phyloP scores from a whole-genome alignment of 2,888 invertebrate genomes.

The Amblyjoppa fuscipennis region DNA sequence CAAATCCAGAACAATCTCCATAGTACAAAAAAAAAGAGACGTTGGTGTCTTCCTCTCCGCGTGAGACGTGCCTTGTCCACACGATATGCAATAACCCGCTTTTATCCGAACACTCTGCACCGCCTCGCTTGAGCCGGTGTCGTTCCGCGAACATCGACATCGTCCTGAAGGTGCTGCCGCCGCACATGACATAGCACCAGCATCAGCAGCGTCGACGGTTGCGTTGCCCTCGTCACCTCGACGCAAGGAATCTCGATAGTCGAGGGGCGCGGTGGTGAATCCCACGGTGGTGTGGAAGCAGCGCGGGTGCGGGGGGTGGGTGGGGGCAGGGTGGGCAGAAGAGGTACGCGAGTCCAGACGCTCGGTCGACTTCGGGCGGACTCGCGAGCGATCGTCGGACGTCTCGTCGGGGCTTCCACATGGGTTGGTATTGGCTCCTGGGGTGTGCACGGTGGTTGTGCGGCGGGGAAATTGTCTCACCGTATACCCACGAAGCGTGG shows the following conservation, averaged over 20 bases:
- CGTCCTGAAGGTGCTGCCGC: slow-evolving; percentile 79
- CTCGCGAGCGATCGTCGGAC: slow-evolving; percentile 81
- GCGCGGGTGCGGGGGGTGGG: slow-evolving; percentile 52
- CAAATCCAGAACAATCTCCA: no score
- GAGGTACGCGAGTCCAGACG: slow-evolving; percentile 71
- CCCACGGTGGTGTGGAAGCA: slow-evolving; percentile 58
- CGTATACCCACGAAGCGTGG: slow-evolving; percentile 65
- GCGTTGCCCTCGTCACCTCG: slow-evolving; percentile 47
- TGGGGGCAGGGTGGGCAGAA: background rate
- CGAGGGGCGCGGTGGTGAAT: slow-evolving; percentile 44
- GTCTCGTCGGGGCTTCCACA: slow-evolving; percentile 82
- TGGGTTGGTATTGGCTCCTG: slow-evolving; percentile 85
- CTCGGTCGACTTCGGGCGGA: slow-evolving; percentile 79
- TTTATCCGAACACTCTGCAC: background rate
- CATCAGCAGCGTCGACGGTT: slow-evolving; percentile 46
- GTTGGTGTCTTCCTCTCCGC: background rate
- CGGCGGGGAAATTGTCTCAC: slow-evolving; percentile 80
- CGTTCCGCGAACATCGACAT: slow-evolving; percentile 67
- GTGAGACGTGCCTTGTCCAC: background rate
- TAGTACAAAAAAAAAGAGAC: no score
- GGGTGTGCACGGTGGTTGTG: slow-evolving; percentile 77
- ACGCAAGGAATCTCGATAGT: slow-evolving; percentile 39
- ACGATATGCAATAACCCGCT: background rate
- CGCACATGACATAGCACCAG: slow-evolving; percentile 75
- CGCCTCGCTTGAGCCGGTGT: slow-evolving; percentile 64